A percentile compares a stretch with the other conserved stretches of the same genome.
Evolutionary conservation across 2,113 vertebrate species (phyloP).

Genomic region (Salvator merianae): DNA sequence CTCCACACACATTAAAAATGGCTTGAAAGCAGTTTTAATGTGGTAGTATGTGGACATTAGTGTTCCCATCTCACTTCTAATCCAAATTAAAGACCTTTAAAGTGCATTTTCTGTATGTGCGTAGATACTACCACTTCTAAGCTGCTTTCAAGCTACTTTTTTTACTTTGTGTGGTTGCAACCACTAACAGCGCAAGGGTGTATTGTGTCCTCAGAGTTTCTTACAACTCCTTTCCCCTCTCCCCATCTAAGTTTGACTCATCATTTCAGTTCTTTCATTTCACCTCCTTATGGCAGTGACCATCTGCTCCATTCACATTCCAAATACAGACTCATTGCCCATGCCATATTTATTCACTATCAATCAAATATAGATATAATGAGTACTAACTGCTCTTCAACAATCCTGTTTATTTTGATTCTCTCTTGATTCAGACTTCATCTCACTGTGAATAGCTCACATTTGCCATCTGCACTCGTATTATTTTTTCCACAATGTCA

Average conservation of each 20-base stretch:
- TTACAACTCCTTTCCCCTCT: background rate
- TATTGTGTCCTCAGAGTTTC: background rate
- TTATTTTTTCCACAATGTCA: background rate
- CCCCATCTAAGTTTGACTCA: background rate
- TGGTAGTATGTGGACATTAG: too few species aligned
- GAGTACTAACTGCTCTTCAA: background rate
- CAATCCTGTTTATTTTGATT: constrained; percentile 5
- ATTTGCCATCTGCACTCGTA: background rate
- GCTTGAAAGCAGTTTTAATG: too few species aligned
- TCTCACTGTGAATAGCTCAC: background rate
- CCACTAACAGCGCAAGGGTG: background rate
- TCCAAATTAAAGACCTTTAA: too few species aligned
- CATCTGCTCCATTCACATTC: background rate
- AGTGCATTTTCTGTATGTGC: too few species aligned
- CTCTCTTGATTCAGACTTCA: constrained; percentile 3
- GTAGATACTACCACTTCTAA: too few species aligned
- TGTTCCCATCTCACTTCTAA: too few species aligned
- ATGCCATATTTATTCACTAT: constrained; percentile 7
- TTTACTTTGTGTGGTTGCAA: too few species aligned
- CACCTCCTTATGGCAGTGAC: constrained; percentile 8
- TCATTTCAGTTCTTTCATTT: background rate
- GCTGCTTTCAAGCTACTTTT: too few species aligned
- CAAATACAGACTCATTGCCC: constrained; percentile 3
- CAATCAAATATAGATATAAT: background rate
- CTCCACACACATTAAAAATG: too few species aligned